Percentiles rank a stretch among this genome's conserved stretches.
Evolutionary conservation across 2,113 vertebrate species (phyloP).

Genomic region (Eptesicus fuscus): DNA sequence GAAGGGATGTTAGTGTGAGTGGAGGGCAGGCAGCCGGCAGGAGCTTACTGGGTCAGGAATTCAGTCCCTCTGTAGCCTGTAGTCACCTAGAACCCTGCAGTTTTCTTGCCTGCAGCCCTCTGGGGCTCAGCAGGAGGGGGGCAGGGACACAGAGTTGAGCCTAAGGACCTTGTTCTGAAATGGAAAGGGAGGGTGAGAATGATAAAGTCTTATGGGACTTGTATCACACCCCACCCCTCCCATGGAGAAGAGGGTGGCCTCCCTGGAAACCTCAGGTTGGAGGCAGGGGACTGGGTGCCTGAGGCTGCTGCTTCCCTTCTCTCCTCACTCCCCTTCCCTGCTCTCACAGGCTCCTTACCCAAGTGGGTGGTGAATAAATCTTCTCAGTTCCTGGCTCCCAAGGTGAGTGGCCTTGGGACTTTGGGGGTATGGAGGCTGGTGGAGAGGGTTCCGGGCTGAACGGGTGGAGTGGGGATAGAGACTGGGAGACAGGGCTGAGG

Average conservation of each 20-base stretch:
- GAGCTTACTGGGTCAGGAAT: background rate
- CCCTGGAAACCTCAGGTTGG: background rate
- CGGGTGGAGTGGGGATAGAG: background rate
- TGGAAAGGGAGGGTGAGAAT: background rate
- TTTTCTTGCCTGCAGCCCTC: background rate
- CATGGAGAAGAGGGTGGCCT: background rate
- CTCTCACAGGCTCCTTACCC: conserved; percentile 90
- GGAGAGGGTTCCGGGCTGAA: background rate
- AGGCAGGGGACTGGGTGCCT: background rate
- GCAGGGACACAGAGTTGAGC: background rate
- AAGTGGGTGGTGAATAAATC: conserved; percentile 99
- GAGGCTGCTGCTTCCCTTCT: background rate
- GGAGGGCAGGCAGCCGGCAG: background rate
- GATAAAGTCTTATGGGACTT: background rate
- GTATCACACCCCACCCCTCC: background rate
- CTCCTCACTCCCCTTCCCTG: background rate
- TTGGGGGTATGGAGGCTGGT: background rate
- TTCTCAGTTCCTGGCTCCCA: conserved; percentile 93
- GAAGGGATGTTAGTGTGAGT: background rate
- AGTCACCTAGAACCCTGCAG: background rate
- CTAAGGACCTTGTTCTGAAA: background rate
- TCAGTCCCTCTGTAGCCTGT: background rate
- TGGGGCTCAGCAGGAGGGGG: background rate
- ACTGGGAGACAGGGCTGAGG: background rate
- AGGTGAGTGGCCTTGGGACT: conserved; percentile 83